phyloP scores from a whole-genome alignment of 2,888 invertebrate genomes.

The Ophion obscuratus region DNA sequence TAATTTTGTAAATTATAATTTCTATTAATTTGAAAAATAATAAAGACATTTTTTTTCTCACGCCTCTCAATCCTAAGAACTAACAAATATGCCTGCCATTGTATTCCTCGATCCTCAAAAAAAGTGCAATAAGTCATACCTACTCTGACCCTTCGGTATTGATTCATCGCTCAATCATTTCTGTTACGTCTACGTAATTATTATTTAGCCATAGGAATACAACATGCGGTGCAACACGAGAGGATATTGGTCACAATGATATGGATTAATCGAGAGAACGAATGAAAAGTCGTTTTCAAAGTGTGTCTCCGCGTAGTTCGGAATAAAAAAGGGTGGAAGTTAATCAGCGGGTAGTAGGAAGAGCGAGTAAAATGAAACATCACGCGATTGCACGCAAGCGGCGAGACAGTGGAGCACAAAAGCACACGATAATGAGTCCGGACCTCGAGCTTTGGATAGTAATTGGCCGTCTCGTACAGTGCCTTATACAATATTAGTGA shows the following conservation, averaged over 20 bases:
- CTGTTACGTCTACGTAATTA: background rate
- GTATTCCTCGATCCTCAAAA: too few species aligned
- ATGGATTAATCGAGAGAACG: background rate
- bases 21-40: too few species aligned
- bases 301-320: background rate
- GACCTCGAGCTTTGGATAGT: constrained; percentile 7
- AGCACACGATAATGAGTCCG: constrained; percentile 46
- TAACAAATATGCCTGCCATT: too few species aligned
- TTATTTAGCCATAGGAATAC: background rate
- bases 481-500: background rate
- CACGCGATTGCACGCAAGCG: constrained; percentile 33
- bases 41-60: too few species aligned
- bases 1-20: too few species aligned
- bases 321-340: constrained; percentile 34
- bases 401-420: constrained; percentile 36
- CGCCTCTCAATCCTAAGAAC: too few species aligned
- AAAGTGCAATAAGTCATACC: too few species aligned
- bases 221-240: background rate
- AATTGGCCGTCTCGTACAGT: constrained; percentile 20
- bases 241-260: too few species aligned
- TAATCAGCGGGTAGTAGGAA: constrained; percentile 33
- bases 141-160: too few species aligned
- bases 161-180: background rate
- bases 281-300: background rate
- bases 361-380: constrained; percentile 23